phyloP scores from a whole-genome alignment of 2,113 vertebrate genomes.

The Circaetus cinerascens region DNA sequence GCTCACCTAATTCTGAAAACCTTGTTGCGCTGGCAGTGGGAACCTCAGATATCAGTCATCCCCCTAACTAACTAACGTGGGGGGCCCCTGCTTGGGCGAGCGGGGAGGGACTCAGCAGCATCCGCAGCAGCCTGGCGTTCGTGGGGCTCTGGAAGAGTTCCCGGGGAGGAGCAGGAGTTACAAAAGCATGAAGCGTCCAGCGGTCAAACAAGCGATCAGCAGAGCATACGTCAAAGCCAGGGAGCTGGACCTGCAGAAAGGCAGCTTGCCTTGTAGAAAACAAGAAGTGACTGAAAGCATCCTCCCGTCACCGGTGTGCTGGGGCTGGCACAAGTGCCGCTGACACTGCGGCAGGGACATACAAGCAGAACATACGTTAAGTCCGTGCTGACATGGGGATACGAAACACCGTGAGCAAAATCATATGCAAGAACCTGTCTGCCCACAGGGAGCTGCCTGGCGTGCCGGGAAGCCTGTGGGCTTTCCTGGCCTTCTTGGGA shows the following conservation, averaged over 20 bases:
- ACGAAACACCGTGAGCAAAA: not conserved
- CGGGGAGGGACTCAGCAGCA: not conserved
- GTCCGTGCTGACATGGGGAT: not conserved
- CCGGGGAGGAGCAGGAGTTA: not conserved
- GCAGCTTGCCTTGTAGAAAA: not conserved
- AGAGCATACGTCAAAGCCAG: not conserved
- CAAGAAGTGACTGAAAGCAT: not conserved
- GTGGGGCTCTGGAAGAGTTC: not conserved
- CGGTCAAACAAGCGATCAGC: not conserved
- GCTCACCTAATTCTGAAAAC: not conserved
- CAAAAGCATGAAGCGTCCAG: not conserved
- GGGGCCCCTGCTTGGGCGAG: fast-evolving
- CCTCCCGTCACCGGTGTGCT: not conserved
- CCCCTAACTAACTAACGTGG: not conserved
- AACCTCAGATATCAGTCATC: not conserved
- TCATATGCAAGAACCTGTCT: not conserved
- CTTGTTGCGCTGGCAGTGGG: fast-evolving
- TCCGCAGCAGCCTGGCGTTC: not conserved
- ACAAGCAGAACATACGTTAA: not conserved
- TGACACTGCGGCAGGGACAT: not conserved
- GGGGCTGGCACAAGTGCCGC: not conserved
- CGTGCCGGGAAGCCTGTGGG: not conserved
- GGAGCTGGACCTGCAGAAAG: not conserved
- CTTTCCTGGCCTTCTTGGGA: not conserved
- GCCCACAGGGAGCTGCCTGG: not conserved